Evolutionary conservation across 1,140 invertebrate species (phyloP).

Genomic region (Hycleus cichorii): DNA sequence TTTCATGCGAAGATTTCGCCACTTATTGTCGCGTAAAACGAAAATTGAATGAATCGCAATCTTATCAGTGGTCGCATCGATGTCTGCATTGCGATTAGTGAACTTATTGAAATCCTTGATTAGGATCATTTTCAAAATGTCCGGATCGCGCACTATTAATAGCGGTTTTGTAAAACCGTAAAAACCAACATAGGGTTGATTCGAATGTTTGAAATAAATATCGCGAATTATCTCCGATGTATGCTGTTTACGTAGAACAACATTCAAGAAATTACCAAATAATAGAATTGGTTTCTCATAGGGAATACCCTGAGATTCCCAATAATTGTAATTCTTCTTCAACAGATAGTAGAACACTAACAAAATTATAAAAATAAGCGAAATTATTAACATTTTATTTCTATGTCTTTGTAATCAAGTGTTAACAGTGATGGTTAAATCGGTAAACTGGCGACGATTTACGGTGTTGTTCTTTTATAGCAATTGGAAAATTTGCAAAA

Average conservation of each 20-base stretch:
- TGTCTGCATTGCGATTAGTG: slow-evolving; percentile 43
- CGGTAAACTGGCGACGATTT: too few species aligned
- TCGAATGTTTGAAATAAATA: slow-evolving; percentile 30
- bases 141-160: slow-evolving; percentile 36
- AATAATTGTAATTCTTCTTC: background rate
- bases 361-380: too few species aligned
- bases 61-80: slow-evolving; percentile 44
- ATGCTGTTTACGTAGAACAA: background rate
- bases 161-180: slow-evolving; percentile 39
- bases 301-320: background rate
- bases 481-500: too few species aligned
- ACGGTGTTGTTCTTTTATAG: too few species aligned
- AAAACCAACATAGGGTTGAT: slow-evolving; percentile 37
- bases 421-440: too few species aligned
- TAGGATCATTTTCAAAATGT: slow-evolving; percentile 43
- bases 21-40: slow-evolving; percentile 40
- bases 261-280: background rate
- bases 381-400: too few species aligned
- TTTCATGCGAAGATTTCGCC: slow-evolving; percentile 43
- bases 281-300: background rate
- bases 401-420: too few species aligned
- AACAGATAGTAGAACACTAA: background rate
- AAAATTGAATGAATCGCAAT: slow-evolving; percentile 41
- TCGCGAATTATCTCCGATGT: slow-evolving; percentile 1
- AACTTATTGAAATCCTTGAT: slow-evolving; percentile 48